Percentiles rank a stretch among this genome's conserved stretches.
These are phyloP conservation scores for Rhodeus uyekii DNA, from an alignment of 2,797 vertebrate species.

Conservation along the genomic window DNA sequence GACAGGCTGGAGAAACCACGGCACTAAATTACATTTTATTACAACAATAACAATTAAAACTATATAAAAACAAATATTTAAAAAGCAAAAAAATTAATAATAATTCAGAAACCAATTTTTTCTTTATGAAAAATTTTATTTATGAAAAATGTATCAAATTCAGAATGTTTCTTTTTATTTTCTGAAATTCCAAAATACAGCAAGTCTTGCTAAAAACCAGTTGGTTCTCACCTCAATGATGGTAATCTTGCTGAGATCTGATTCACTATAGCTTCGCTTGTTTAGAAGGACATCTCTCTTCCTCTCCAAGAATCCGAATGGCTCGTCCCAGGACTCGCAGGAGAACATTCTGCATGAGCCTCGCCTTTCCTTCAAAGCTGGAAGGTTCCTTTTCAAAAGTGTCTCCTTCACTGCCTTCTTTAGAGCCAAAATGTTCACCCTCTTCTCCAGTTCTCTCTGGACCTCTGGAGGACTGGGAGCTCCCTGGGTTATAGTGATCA, in stretches of 20 bases:
- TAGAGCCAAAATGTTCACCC: conserved; percentile 64
- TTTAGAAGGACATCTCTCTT: conserved; percentile 70
- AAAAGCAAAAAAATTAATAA: neutral
- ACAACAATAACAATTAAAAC: too few species aligned
- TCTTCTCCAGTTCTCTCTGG: conserved; percentile 72
- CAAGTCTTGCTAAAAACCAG: neutral
- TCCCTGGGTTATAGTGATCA: conserved; percentile 74
- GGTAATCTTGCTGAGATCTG: conserved; percentile 75
- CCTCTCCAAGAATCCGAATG: conserved; percentile 70
- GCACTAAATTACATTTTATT: neutral
- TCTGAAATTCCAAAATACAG: neutral
- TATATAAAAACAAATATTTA: neutral
- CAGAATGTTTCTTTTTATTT: neutral
- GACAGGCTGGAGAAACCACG: neutral
- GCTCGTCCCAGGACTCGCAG: conserved; percentile 73
- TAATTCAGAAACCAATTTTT: neutral
- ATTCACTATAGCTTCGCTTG: conserved; percentile 80
- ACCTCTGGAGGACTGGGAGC: conserved; percentile 62
- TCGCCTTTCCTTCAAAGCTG: conserved; percentile 63
- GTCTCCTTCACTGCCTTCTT: conserved; percentile 71
- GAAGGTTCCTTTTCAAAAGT: conserved; percentile 71
- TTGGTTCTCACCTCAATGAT: conserved; percentile 40
- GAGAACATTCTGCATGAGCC: conserved; percentile 59
- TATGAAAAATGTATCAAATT: too few species aligned
- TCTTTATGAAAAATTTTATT: too few species aligned